Evolutionary conservation across 23 tunicate species (phyloP), one percentile per base, ranked within the genome.

Genomic region (Corella eumyota): DNA sequence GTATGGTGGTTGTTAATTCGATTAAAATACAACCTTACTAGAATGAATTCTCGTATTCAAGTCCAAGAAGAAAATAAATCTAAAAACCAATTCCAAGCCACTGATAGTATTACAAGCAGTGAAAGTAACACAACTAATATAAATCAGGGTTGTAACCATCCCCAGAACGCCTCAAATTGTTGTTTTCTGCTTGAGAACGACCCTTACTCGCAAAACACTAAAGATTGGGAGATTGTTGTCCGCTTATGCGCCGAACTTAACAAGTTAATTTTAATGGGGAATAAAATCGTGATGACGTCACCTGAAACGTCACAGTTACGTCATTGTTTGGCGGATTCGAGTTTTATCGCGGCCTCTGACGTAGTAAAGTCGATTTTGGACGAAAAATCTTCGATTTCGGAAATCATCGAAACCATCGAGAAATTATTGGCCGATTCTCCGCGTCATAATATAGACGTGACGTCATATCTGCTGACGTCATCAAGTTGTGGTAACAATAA

Each of bases 221-320:
- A 68, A 36, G 83, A 84, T 47, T 84, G 83, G 82, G 25, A 75
- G n/a, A 22, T 30, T 23, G 59, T 84, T 5, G 49, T 73, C 9
- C 62, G 63, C 4, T 50, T 69, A 7, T 84, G 94, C 57, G 52
- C 34, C 30, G 63, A 56, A 4, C 58, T 84, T 34, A 65, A 70
- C 20, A 61, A 26, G 9, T 34, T 75, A 11, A 40, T 75, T 7
- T 31, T 27, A 36, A 66, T 17, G 19, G 73, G 73, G 4, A 50
- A 34, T 4, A 34, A 40, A 6, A 32, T 52, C 25, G 11, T 45
- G 58, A 34, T 20, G 25, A 58, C 13, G 19, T 32, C 44, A 13
- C 55, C 25, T 4, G 40, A n/a, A n/a, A n/a, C n/a, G n/a, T n/a
- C 57, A 17, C 37, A 7, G 0, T 19, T 15, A 61, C 59, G 47